A percentile compares a stretch with the other conserved stretches of the same genome.
phyloP scores from a whole-genome alignment of 2,888 invertebrate species.

The Ophioninae sp. region DNA sequence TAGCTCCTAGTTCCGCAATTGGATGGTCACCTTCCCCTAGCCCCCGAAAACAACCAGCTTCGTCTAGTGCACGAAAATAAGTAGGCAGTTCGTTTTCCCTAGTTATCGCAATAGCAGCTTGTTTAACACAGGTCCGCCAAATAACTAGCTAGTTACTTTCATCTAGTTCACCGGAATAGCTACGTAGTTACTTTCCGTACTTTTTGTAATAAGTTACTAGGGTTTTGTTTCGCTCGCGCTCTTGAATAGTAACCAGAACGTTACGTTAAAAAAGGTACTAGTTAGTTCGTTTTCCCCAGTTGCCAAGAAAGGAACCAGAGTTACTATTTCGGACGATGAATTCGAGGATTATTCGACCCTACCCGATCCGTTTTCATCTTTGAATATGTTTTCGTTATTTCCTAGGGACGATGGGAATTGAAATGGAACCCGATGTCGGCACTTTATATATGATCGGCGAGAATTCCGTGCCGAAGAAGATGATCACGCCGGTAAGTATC shows the following conservation, averaged over 20 bases:
- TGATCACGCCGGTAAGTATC: conserved; percentile 83
- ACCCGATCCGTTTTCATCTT: conserved; percentile 81
- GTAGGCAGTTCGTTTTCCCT: too few relatives aligned
- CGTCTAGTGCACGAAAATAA: too few relatives aligned
- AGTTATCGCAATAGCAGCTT: too few relatives aligned
- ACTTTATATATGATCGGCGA: conserved; percentile 83
- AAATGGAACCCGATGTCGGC: conserved; percentile 83
- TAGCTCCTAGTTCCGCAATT: too few relatives aligned
- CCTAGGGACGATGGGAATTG: conserved; percentile 75
- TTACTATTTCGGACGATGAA: neutral
- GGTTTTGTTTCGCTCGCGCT: too few relatives aligned
- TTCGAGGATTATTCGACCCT: neutral
- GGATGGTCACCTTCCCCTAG: neutral
- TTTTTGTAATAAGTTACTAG: too few relatives aligned
- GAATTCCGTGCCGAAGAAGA: conserved; percentile 65
- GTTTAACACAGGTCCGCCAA: too few relatives aligned
- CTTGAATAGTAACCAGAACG: too few relatives aligned
- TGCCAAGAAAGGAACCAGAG: neutral
- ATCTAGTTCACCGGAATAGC: too few relatives aligned
- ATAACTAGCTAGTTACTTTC: too few relatives aligned
- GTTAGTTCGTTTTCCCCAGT: neutral
- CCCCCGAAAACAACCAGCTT: neutral
- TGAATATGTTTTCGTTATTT: conserved; percentile 65
- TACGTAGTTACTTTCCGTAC: too few relatives aligned
- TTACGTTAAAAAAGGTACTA: neutral